Percentiles rank a stretch among this genome's conserved stretches.
Conservation (phyloP, 2,797 vertebrate genomes). For the Clarias platycephalus region DNA sequence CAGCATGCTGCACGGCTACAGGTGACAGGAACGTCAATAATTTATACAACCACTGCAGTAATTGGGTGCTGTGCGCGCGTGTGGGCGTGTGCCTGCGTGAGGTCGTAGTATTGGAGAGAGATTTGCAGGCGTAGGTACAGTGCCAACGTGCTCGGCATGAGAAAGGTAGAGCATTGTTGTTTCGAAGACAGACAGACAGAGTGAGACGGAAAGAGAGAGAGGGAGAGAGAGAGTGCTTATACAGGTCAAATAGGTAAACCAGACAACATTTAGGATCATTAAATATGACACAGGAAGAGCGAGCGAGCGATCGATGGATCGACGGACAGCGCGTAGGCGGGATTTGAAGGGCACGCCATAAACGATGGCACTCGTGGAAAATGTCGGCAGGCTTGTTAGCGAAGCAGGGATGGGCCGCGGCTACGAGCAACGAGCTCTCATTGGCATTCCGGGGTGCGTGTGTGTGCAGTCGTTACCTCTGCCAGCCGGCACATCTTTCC, state of each 20-base stretch:
- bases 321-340: constrained; percentile 5
- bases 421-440: constrained; percentile 69
- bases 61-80: constrained; percentile 36
- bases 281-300: constrained; percentile 37
- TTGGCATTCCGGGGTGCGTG: constrained; percentile 68
- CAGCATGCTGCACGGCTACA: constrained; percentile 48
- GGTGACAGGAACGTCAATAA: constrained; percentile 71
- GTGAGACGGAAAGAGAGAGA: background rate
- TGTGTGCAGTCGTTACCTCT: constrained; percentile 56
- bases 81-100: background rate
- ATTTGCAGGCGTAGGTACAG: constrained; percentile 45
- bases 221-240: background rate
- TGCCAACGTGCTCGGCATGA: constrained; percentile 40
- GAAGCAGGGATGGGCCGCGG: constrained; percentile 61
- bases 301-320: constrained; percentile 19
- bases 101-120: constrained; percentile 33
- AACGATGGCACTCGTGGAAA: constrained; percentile 69
- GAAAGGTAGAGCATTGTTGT: constrained; percentile 32
- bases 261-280: constrained; percentile 29
- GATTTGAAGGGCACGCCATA: constrained; percentile 46
- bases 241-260: constrained; percentile 6
- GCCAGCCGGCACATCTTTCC: constrained; percentile 56
- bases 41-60: constrained; percentile 68
- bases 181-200: background rate
- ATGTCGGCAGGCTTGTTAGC: constrained; percentile 72